Base-by-base conservation (phyloP, 64 coral and sea anemone genomes). In the Cladopsammia gracilis region DNA sequence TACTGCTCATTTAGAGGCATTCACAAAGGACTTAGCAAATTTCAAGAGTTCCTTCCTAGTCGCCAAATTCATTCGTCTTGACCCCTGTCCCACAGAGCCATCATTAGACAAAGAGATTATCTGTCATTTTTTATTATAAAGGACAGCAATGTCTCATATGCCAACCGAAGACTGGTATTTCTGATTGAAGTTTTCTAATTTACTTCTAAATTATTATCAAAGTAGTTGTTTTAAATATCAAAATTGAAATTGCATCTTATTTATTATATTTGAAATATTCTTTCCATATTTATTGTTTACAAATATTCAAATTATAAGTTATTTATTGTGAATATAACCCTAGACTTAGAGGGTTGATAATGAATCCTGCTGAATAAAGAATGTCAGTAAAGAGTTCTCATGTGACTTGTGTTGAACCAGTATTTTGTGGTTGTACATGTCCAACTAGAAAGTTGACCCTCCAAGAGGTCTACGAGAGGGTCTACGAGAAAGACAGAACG, bases 21-120 rank as follows among this genome's bases (percentile, higher is more conserved):
- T 90, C 48, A 69, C 45, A 64, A 20, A 90, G 43, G 88, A 80
- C 57, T 81, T 80, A n/a, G 56, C 74, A 67, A 80, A 79, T 68
- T 90, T 56, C 22, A 80, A 90, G 59, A 67, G 74, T 68, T 79
- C 61, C 67, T 70, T 26, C 67, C 4, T 3, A 25, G 67, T 70
- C 4, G 67, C 14, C 67, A 70, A 70, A 70, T 70, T 70, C 67
- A 70, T 70, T 70, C 25, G 24, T 70, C 67, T 70, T 8, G 25
- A 70, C 67, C 23, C 20, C 24, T 70, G n/a, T 70, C 67, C 67
- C 24, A 70, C 67, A 70, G 20, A 70, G 24, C 67, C 67, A 70
- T 70, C 67, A 23, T 70, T 26, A 70, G 18, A 13, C 11, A 65
- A 65, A 65, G 62, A 59, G 58, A 59, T 11, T 59, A 59, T 59